Conservation (phyloP, 30 jellyfish, hydroid and myxozoan species). For the Aurelia sp. region DNA sequence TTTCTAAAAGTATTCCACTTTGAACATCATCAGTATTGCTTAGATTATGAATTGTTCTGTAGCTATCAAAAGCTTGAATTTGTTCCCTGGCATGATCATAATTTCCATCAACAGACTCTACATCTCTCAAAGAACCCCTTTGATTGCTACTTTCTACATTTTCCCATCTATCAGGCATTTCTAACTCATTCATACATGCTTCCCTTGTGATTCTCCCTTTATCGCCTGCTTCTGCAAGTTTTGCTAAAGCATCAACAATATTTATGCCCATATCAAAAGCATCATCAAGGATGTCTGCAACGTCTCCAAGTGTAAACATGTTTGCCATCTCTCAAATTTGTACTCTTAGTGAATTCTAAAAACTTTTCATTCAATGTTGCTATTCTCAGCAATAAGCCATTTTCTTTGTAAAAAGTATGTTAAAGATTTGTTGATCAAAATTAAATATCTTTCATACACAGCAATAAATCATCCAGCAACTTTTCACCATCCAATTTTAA, state of each 20-base stretch:
- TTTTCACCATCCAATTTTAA: background rate
- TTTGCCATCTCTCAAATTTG: background rate
- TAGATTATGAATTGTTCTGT: background rate
- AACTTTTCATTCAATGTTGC: background rate
- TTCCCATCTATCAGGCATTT: constrained; percentile 21
- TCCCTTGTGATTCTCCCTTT: constrained; percentile 70
- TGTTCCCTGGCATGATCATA: background rate
- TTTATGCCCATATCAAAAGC: constrained; percentile 97
- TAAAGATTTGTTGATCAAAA: too few relatives aligned
- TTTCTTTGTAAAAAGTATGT: too few relatives aligned
- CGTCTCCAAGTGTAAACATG: constrained; percentile 99
- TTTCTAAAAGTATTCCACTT: background rate
- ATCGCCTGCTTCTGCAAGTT: constrained; percentile 92
- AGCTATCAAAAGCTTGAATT: background rate
- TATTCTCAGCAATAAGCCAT: too few relatives aligned
- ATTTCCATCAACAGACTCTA: background rate
- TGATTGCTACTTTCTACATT: background rate
- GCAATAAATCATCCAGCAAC: background rate
- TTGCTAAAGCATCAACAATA: constrained; percentile 89
- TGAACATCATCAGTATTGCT: background rate
- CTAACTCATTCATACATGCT: constrained; percentile 58
- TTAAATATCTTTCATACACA: background rate
- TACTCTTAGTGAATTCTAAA: background rate
- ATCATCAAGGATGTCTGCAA: constrained; percentile 94
- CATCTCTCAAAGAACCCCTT: background rate